Evolutionary conservation across 2,888 invertebrate species (phyloP).

Genomic region (Tigriopus californicus): DNA sequence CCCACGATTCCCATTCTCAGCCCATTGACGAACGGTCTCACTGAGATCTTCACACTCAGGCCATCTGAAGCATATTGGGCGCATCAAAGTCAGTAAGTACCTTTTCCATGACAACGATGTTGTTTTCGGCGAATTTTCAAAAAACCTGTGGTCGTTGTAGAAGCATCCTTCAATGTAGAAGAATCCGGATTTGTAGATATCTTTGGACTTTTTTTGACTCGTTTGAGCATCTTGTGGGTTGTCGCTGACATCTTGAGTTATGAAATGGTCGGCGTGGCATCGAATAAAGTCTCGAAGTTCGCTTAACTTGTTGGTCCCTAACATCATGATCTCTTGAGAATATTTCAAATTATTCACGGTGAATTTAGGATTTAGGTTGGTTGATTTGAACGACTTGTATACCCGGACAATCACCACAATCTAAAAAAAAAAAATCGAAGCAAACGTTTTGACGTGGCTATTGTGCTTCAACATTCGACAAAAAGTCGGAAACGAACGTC

Average conservation of each 20-base stretch:
- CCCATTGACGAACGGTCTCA: constrained; percentile 42
- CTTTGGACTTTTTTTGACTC: constrained; percentile 27
- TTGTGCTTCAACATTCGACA: too few relatives aligned
- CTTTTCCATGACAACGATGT: too few relatives aligned
- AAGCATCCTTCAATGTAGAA: constrained; percentile 59
- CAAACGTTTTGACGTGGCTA: not conserved
- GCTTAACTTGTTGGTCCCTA: not conserved
- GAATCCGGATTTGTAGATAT: constrained; percentile 46
- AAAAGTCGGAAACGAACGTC: too few relatives aligned
- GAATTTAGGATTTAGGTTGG: not conserved
- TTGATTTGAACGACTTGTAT: not conserved
- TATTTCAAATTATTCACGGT: not conserved
- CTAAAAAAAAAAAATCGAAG: not conserved
- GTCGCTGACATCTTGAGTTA: not conserved
- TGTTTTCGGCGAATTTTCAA: constrained; percentile 36
- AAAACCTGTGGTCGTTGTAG: constrained; percentile 48
- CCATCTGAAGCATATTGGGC: constrained; percentile 42
- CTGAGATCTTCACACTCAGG: constrained; percentile 43
- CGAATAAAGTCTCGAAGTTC: constrained; percentile 2
- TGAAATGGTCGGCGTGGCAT: not conserved
- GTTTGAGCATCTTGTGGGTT: not conserved
- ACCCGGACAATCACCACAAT: not conserved
- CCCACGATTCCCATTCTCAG: constrained; percentile 25
- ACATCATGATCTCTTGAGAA: not conserved
- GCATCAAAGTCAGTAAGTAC: too few relatives aligned